Evolutionary conservation across 2,113 vertebrate genomes (phyloP), one percentile per base, ranked within the genome.

Genomic region (Thunnus maccoyii): DNA sequence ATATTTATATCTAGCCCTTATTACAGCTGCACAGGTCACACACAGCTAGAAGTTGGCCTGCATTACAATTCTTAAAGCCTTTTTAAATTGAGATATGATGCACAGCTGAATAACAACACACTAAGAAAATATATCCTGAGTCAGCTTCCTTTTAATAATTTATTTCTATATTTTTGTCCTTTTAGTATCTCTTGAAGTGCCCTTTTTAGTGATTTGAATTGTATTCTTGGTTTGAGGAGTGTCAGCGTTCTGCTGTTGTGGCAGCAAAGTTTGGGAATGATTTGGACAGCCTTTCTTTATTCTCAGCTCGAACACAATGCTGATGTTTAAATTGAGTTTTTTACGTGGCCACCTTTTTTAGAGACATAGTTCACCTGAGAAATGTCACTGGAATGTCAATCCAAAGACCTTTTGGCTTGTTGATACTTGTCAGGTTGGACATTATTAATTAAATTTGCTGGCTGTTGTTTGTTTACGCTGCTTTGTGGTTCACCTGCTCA

Each of bases 401-500:
- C 9, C 0, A 0, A 50, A 27, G 5, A 50, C 14, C 3, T 10
- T 71, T 32, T 14, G 32, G 22, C 20, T 74, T 17, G 16, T 36
- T 48, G 44, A 67, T 13, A 4, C 14, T 56, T 41, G 8, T 41
- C 18, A 18, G 60, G 8, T 1, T 48, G 17, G 25, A 47, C 57
- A 16, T 58, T 13, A 27, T 63, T 18, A 66, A 61, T 77, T 47
- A 17, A 32, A 47, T 22, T 30, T n/a, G 3, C 10, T 55, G 47
- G n/a, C 48, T 41, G n/a, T 18, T 51, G 51, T 72, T 82, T 82
- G 41, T 79, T 73, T 70, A 51, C 16, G 3, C 17, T 0, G 15
- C 13, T 75, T 77, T 71, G 16, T 73, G 32, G 20, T 65, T 55
- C 18, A 54, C 50, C 11, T 44, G 50, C 27, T 82, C 27, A 58